These are phyloP conservation scores for Bimastos eiseni DNA, from an alignment of 2,888 invertebrate species.

Conservation along the genomic window DNA sequence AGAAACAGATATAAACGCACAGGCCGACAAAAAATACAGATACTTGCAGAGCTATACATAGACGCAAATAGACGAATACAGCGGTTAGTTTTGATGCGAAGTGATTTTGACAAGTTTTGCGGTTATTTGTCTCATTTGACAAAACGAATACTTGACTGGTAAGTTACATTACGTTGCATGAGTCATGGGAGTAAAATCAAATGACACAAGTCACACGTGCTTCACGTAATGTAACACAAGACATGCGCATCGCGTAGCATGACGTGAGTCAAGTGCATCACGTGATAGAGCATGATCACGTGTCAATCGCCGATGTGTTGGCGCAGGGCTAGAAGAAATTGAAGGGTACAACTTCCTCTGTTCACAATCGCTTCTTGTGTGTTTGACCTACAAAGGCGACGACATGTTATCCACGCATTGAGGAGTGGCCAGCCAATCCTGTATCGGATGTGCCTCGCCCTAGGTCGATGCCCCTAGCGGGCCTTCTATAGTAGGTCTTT, in stretches of 20 bases:
- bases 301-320: background rate
- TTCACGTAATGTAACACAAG: too few relatives aligned
- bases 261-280: background rate
- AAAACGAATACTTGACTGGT: background rate
- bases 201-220: background rate
- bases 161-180: background rate
- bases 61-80: background rate
- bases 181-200: background rate
- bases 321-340: background rate
- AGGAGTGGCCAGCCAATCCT: conserved; percentile 6
- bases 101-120: background rate
- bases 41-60: background rate
- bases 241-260: background rate
- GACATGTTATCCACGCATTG: background rate
- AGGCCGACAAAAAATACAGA: background rate
- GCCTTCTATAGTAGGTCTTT: background rate
- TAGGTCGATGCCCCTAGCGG: background rate
- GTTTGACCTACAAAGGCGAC: background rate
- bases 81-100: background rate
- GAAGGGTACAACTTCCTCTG: background rate
- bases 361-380: background rate
- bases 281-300: background rate
- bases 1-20: background rate
- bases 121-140: background rate
- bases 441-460: background rate